phyloP scores from a whole-genome alignment of 1,140 invertebrate species.

The Adoxophyes honmai region DNA sequence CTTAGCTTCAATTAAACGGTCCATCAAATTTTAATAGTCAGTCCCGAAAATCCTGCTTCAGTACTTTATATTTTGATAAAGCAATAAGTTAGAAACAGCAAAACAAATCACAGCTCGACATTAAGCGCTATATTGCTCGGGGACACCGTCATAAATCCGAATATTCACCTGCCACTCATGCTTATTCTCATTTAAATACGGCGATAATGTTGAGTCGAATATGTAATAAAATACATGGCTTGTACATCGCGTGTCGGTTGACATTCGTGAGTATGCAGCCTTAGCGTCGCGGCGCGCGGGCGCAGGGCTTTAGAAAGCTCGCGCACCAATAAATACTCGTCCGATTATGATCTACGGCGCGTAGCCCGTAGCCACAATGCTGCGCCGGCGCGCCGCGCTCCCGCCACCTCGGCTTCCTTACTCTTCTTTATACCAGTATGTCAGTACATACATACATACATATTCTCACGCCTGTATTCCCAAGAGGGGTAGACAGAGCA shows the following conservation, averaged over 20 bases:
- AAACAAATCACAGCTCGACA: too few relatives aligned
- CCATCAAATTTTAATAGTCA: too few relatives aligned
- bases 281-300: slow-evolving; percentile 32
- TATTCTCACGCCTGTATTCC: too few relatives aligned
- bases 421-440: background rate
- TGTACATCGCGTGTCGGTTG: slow-evolving; percentile 53
- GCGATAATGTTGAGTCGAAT: slow-evolving; percentile 32
- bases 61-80: background rate
- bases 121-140: too few relatives aligned
- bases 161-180: slow-evolving; percentile 33
- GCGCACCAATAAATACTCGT: slow-evolving; percentile 70
- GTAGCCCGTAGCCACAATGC: slow-evolving; percentile 69
- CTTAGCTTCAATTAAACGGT: too few relatives aligned
- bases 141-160: slow-evolving; percentile 29
- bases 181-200: slow-evolving; percentile 30
- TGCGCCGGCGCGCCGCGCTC: background rate
- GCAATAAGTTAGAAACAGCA: too few relatives aligned
- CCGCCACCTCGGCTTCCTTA: background rate
- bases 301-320: slow-evolving; percentile 65
- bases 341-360: slow-evolving; percentile 74
- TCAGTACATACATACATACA: too few relatives aligned
- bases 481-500: too few relatives aligned
- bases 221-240: slow-evolving; percentile 39
- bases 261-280: slow-evolving; percentile 46
- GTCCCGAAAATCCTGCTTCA: too few relatives aligned